A percentile compares a stretch with the other conserved stretches of the same genome.
These are phyloP conservation scores for Contarinia nasturtii DNA, from an alignment of 1,140 invertebrate species.

Conservation along the genomic window DNA sequence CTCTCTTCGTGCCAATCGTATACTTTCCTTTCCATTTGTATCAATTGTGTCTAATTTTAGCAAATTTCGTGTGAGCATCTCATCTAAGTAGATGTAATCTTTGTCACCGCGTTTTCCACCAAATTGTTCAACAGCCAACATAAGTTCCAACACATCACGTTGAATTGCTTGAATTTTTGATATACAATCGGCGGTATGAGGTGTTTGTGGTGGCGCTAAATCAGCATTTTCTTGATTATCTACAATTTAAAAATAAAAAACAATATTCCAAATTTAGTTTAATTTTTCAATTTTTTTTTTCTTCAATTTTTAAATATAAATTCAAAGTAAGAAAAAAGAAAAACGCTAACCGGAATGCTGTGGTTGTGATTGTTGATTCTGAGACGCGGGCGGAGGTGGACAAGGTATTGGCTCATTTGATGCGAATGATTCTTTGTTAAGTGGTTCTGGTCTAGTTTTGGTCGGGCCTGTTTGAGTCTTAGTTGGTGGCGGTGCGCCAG, in stretches of 20 bases:
- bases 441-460: constrained; percentile 4
- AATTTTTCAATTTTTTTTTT: not conserved
- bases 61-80: constrained; percentile 84
- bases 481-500: not conserved
- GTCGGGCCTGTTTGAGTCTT: not conserved
- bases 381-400: constrained; percentile 17
- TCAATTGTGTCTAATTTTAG: constrained; percentile 83
- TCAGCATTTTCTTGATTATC: too few species aligned
- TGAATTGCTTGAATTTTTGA: constrained; percentile 61
- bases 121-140: constrained; percentile 59
- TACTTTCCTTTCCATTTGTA: constrained; percentile 74
- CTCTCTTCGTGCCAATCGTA: constrained; percentile 65
- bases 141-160: constrained; percentile 58
- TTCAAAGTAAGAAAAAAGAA: too few species aligned
- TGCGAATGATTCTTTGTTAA: constrained; percentile 6
- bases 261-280: constrained; percentile 11
- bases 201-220: constrained; percentile 19
- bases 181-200: constrained; percentile 42
- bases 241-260: constrained; percentile 1
- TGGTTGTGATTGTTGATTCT: constrained; percentile 5
- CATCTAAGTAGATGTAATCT: constrained; percentile 73
- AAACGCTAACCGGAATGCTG: constrained; percentile 3
- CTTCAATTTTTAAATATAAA: constrained; percentile 11
- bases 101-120: constrained; percentile 57
- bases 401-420: constrained; percentile 8